Percentiles rank a stretch among this genome's conserved stretches.
Evolutionary conservation across 1,140 invertebrate genomes (phyloP).

Genomic region (Contarinia nasturtii): DNA sequence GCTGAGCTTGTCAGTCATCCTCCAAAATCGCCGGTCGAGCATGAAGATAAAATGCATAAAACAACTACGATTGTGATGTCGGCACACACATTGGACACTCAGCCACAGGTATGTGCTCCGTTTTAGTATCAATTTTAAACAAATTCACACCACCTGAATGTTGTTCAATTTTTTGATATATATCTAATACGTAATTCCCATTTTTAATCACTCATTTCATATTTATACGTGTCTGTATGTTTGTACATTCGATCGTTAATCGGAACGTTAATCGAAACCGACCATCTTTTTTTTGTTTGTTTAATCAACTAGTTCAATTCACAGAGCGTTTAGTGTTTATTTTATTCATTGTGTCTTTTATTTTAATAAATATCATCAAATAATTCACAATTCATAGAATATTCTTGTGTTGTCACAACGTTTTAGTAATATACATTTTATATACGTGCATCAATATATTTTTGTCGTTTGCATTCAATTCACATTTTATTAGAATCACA

Average conservation of each 20-base stretch:
- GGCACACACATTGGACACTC: slow-evolving; percentile 55
- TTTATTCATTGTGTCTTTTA: too few species aligned
- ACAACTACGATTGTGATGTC: slow-evolving; percentile 88
- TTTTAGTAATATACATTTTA: too few species aligned
- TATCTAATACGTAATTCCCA: background rate
- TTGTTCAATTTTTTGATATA: background rate
- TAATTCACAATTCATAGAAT: too few species aligned
- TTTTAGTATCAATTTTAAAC: background rate
- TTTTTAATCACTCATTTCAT: background rate
- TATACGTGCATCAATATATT: too few species aligned
- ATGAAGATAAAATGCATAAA: slow-evolving; percentile 53
- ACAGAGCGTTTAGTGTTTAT: too few species aligned
- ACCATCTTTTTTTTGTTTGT: too few species aligned
- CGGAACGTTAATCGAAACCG: background rate
- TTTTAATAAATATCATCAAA: too few species aligned
- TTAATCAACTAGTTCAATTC: background rate
- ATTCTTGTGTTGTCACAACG: too few species aligned
- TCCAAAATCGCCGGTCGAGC: slow-evolving; percentile 55
- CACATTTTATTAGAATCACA: too few species aligned
- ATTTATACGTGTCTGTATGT: background rate
- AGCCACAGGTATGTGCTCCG: slow-evolving; percentile 7
- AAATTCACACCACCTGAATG: background rate
- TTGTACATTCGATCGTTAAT: background rate
- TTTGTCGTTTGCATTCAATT: too few species aligned
- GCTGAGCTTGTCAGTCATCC: slow-evolving; percentile 17